Evolutionary conservation across 2,797 vertebrate species (phyloP).

Genomic region (Coranthus polyacanthus): DNA sequence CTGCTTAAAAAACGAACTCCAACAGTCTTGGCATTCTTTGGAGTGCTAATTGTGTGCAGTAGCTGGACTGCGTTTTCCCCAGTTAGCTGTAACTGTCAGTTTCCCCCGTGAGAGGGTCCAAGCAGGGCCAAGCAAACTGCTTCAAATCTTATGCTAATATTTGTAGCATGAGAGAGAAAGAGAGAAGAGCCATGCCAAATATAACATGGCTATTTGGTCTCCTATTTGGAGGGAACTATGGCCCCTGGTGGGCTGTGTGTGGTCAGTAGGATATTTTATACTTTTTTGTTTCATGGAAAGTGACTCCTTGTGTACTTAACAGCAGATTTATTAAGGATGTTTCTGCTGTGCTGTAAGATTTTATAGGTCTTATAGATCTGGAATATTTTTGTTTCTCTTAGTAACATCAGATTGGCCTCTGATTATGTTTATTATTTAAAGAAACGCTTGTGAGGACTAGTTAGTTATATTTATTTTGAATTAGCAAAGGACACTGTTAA

Average conservation of each 20-base stretch:
- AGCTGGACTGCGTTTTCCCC: constrained; percentile 71
- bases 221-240: constrained; percentile 88
- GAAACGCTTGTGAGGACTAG: constrained; percentile 55
- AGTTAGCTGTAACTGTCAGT: constrained; percentile 66
- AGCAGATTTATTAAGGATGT: constrained; percentile 76
- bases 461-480: constrained; percentile 76
- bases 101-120: constrained; percentile 63
- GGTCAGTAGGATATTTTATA: constrained; percentile 78
- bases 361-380: constrained; percentile 90
- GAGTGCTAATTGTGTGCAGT: constrained; percentile 59
- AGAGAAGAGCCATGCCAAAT: constrained; percentile 77
- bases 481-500: constrained; percentile 31
- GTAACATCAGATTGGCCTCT: constrained; percentile 68
- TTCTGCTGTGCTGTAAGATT: constrained; percentile 76
- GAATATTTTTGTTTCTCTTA: constrained; percentile 63
- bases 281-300: constrained; percentile 65
- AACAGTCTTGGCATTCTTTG: constrained; percentile 42
- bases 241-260: constrained; percentile 84
- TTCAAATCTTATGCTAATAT: constrained; percentile 76
- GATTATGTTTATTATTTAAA: constrained; percentile 79
- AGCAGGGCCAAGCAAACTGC: constrained; percentile 66
- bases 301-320: constrained; percentile 70
- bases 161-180: constrained; percentile 72
- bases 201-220: constrained; percentile 83
- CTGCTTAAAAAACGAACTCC: constrained; percentile 31